Conservation (phyloP, 2,113 vertebrate genomes). For the Barnardius zonarius region DNA sequence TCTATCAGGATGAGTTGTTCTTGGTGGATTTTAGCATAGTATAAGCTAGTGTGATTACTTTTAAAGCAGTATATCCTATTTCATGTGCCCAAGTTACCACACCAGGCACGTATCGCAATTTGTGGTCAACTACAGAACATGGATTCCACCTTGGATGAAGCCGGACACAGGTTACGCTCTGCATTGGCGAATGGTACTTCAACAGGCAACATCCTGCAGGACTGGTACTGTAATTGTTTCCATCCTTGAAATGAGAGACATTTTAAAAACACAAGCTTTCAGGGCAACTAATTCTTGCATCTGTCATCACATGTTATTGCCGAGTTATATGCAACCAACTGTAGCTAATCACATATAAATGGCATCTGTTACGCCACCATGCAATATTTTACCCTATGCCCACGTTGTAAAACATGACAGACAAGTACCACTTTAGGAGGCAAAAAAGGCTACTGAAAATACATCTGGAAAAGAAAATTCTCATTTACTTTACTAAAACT, state of each 20-base stretch:
- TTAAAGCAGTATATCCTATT: neutral
- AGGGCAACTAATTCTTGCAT: neutral
- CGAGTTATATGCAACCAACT: neutral
- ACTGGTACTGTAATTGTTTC: neutral
- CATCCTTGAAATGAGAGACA: neutral
- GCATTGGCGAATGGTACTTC: neutral
- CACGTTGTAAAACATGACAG: neutral
- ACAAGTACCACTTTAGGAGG: neutral
- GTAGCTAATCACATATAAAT: neutral
- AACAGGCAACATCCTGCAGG: neutral
- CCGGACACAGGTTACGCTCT: neutral
- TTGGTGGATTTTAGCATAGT: neutral
- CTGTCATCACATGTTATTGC: slow-evolving; percentile 9
- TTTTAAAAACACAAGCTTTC: neutral
- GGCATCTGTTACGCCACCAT: neutral
- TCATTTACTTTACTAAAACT: neutral
- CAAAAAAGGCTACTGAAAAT: neutral
- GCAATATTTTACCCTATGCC: neutral
- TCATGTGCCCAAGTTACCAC: neutral
- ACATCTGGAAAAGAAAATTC: neutral
- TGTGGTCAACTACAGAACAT: neutral
- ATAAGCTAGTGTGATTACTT: neutral
- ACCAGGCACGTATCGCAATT: neutral
- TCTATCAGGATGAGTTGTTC: neutral
- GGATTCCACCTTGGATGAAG: neutral